phyloP scores from a whole-genome alignment of 37 sponge, comb jelly and placozoan genomes.

The Ephydatia muelleri region DNA sequence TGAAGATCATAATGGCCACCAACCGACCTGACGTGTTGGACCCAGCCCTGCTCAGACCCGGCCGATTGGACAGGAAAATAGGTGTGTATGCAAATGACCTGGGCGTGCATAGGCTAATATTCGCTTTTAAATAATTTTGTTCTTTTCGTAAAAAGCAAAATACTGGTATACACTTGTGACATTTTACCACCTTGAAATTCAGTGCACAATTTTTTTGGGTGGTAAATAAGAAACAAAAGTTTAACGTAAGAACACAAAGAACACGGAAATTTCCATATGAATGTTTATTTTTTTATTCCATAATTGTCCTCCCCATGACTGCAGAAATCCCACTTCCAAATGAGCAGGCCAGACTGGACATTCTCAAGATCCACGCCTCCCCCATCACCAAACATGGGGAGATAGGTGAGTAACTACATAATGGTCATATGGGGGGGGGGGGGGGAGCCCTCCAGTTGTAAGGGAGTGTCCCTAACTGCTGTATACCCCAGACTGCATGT shows the following conservation, averaged over 20 bases:
- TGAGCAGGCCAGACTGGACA: constrained; percentile 95
- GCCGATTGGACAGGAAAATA: constrained; percentile 96
- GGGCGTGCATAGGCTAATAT: too few species aligned
- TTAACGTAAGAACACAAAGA: too few species aligned
- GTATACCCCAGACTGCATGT: background rate
- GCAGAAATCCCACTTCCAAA: constrained; percentile 95
- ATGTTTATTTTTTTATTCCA: background rate
- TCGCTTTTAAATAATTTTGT: too few species aligned
- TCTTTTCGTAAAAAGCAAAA: too few species aligned
- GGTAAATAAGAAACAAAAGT: background rate
- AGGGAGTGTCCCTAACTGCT: background rate
- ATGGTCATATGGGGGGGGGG: background rate
- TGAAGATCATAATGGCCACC: constrained; percentile 99
- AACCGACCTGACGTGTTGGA: constrained; percentile 98
- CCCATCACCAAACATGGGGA: constrained; percentile 99
- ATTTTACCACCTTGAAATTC: too few species aligned
- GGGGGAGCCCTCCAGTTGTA: background rate
- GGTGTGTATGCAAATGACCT: constrained; percentile 39
- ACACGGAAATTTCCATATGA: too few species aligned
- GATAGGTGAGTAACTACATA: constrained; percentile 58
- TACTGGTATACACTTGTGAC: too few species aligned
- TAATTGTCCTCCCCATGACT: background rate
- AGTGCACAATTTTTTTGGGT: too few species aligned
- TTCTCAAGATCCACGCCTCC: constrained; percentile 95
- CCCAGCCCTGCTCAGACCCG: constrained; percentile 96